These are phyloP conservation scores for Lichenostomus cassidix DNA, from an alignment of 2,113 vertebrate species.

Conservation along the genomic window DNA sequence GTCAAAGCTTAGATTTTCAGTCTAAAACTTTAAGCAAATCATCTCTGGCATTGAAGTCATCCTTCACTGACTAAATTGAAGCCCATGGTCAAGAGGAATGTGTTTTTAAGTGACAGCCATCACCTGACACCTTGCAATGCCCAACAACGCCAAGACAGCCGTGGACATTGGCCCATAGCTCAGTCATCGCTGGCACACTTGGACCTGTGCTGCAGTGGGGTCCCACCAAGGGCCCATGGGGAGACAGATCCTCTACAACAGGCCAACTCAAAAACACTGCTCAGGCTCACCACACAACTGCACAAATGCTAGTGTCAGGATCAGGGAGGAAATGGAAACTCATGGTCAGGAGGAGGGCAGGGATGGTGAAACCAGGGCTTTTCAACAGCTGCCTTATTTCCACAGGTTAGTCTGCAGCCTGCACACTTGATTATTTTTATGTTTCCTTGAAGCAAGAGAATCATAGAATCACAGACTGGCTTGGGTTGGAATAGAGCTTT, in stretches of 20 bases:
- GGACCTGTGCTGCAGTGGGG: not conserved
- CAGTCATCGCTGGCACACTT: not conserved
- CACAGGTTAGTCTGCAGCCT: not conserved
- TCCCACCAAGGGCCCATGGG: not conserved
- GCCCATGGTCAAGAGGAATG: not conserved
- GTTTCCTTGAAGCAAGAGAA: not conserved
- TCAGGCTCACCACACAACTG: not conserved
- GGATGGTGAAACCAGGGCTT: not conserved
- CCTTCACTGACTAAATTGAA: not conserved
- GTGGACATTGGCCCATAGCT: not conserved
- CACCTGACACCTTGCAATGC: rapidly evolving
- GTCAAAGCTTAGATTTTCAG: not conserved
- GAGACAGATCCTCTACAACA: not conserved
- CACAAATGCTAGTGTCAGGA: not conserved
- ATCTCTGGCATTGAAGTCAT: not conserved
- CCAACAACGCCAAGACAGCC: not conserved
- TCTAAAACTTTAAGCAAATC: not conserved
- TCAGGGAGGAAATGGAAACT: not conserved
- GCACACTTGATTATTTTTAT: not conserved
- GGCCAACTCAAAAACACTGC: not conserved
- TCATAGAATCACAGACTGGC: not conserved
- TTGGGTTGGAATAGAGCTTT: not conserved
- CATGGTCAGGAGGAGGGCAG: not conserved
- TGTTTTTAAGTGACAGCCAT: not conserved
- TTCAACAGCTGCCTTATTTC: not conserved